These are phyloP conservation scores for Syritta pipiens DNA, from an alignment of 2,888 invertebrate species.

Conservation along the genomic window DNA sequence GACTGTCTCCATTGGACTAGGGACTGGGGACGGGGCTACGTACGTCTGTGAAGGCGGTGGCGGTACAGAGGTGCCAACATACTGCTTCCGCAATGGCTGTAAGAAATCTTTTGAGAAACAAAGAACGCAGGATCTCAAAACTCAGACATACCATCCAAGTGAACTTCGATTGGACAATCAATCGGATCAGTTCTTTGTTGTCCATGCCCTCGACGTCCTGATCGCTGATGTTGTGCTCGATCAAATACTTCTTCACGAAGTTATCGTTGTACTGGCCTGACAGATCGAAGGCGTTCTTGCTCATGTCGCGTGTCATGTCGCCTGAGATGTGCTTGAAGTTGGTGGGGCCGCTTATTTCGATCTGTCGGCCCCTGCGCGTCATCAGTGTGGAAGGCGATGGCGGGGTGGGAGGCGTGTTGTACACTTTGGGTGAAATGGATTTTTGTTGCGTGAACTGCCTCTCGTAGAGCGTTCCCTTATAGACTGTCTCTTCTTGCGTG, in stretches of 20 bases:
- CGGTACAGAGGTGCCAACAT: constrained; percentile 7
- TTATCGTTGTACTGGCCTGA: constrained; percentile 72
- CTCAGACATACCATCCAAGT: constrained; percentile 73
- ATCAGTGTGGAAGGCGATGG: constrained; percentile 73
- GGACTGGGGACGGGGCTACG: constrained; percentile 8
- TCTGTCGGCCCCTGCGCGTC: constrained; percentile 73
- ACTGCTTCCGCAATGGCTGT: constrained; percentile 30
- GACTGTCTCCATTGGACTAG: constrained; percentile 10
- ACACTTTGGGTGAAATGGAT: neutral
- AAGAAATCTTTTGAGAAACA: neutral
- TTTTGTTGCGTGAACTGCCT: constrained; percentile 34
- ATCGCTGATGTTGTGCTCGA: constrained; percentile 74
- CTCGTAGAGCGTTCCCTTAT: constrained; percentile 36
- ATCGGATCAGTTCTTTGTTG: constrained; percentile 73
- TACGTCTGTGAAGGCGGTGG: constrained; percentile 49
- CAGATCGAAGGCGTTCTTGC: constrained; percentile 75
- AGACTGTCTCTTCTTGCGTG: neutral
- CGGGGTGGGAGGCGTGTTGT: constrained; percentile 49
- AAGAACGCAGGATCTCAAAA: neutral
- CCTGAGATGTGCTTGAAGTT: constrained; percentile 75
- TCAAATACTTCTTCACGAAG: constrained; percentile 75
- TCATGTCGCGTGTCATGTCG: constrained; percentile 75
- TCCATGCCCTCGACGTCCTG: constrained; percentile 73
- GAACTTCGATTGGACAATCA: constrained; percentile 74
- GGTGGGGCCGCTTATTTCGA: constrained; percentile 74